A percentile compares a stretch with the other conserved stretches of the same genome.
phyloP scores from a whole-genome alignment of 2,113 vertebrate genomes.

The Agelaius phoeniceus region DNA sequence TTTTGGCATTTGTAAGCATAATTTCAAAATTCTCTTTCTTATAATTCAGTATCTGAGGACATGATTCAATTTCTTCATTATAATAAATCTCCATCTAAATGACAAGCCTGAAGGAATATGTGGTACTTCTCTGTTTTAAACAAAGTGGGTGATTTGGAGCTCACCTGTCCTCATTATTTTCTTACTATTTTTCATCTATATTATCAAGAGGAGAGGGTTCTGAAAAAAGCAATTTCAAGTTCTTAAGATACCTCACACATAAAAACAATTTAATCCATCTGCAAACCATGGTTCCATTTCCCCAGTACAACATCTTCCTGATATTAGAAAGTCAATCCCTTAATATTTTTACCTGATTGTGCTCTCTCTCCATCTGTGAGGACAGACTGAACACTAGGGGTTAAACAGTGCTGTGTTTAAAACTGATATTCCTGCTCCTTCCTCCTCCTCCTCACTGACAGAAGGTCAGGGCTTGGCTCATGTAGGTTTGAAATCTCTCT shows the following conservation, averaged over 20 bases:
- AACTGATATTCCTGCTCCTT: background rate
- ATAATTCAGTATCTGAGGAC: background rate
- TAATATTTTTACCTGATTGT: background rate
- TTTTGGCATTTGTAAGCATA: background rate
- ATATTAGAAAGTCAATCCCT: background rate
- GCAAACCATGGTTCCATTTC: background rate
- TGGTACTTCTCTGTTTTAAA: background rate
- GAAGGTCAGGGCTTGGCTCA: background rate
- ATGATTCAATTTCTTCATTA: background rate
- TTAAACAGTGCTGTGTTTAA: background rate
- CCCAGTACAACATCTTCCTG: background rate
- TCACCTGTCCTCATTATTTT: background rate
- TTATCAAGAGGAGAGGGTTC: background rate
- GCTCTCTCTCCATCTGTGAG: background rate
- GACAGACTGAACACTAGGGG: background rate
- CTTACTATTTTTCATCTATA: background rate
- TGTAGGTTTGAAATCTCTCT: background rate
- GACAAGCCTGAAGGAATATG: background rate
- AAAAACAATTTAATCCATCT: background rate
- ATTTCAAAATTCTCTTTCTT: background rate
- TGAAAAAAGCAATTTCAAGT: background rate
- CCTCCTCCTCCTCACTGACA: background rate
- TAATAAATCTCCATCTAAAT: background rate
- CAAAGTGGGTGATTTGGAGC: background rate
- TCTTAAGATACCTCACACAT: fast-evolving